Base-by-base conservation (phyloP, 2,113 vertebrate species). In the Brienomyrus longianalis region DNA sequence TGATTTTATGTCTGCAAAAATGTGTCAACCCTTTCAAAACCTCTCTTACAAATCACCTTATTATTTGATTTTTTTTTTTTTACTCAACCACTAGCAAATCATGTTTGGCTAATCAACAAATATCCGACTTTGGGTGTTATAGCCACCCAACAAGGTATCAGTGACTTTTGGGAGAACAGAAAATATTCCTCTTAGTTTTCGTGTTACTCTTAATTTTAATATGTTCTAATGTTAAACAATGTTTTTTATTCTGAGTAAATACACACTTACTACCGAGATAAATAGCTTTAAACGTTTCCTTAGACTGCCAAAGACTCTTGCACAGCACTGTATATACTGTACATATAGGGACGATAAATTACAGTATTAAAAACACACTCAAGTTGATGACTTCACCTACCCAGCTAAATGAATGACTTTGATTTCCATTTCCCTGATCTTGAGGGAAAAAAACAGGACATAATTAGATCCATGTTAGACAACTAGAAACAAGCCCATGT, bases 371-470 rank as follows among this genome's bases (percentile, higher is more conserved):
- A 84, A 23, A 47, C 83, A 84, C 35, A 80, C 35, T 80, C 35
- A 43, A 15, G 39, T 80, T 31, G 86, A 88, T 45, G 56, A 35
- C 70, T 39, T 77, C 27, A 77, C 87, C 62, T 88, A 88, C 87
- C 87, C 87, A 51, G 62, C 4, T 23, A 50, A 47, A 15, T 48
- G 62, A 74, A 88, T 35, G n/a, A 31, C 62, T 74, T 88, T 70
- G 87, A 43, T 88, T 70, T 62, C 31, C 43, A 56, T 23, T 70
- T 9, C 54, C 59, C 23, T 43, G 35, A 88, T 66, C 87, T 88
- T 17, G 11, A 48, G 59, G 87, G 35, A 43, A 88, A 88, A n/a
- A 43, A 88, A 48, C 39, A 88, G 39, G 3, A 48, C 45, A 47
- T 23, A 66, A 5, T 88, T 48, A 66, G 31, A 10, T 62, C 8